These are phyloP conservation scores for Aphis gossypii DNA, from an alignment of 1,140 invertebrate genomes.

Conservation along the genomic window DNA sequence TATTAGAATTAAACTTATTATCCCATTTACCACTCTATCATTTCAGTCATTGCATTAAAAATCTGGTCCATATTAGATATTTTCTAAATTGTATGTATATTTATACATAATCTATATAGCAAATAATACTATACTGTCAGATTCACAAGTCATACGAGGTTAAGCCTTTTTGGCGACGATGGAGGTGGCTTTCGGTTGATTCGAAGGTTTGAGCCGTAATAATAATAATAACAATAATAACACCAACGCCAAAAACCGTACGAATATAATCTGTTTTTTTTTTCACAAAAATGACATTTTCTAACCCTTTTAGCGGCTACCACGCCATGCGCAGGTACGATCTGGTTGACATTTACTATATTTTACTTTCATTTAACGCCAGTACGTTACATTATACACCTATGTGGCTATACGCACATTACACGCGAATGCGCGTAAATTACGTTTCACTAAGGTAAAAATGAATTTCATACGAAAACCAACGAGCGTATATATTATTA, in stretches of 20 bases:
- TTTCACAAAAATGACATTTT: slow-evolving; percentile 47
- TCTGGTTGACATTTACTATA: slow-evolving; percentile 42
- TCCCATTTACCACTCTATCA: not conserved
- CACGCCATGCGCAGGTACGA: not conserved
- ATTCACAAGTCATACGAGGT: not conserved
- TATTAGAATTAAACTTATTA: not conserved
- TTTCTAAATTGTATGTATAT: not conserved
- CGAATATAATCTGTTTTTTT: slow-evolving; percentile 21
- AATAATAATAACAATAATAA: slow-evolving; percentile 24
- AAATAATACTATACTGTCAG: not conserved
- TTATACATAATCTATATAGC: not conserved
- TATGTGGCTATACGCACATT: not conserved
- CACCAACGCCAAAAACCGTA: not conserved
- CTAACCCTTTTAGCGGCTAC: not conserved
- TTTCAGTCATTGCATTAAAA: not conserved
- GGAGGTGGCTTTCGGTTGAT: not conserved
- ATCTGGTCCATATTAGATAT: not conserved
- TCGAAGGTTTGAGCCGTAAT: not conserved
- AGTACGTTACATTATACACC: not conserved
- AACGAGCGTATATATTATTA: not conserved
- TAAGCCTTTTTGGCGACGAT: not conserved
- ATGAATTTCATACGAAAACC: not conserved
- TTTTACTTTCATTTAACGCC: slow-evolving; percentile 30
- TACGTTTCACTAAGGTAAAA: not conserved
- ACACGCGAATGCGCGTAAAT: not conserved